These are phyloP conservation scores for Hetaerina americana DNA, from an alignment of 1,140 invertebrate genomes.

Conservation along the genomic window DNA sequence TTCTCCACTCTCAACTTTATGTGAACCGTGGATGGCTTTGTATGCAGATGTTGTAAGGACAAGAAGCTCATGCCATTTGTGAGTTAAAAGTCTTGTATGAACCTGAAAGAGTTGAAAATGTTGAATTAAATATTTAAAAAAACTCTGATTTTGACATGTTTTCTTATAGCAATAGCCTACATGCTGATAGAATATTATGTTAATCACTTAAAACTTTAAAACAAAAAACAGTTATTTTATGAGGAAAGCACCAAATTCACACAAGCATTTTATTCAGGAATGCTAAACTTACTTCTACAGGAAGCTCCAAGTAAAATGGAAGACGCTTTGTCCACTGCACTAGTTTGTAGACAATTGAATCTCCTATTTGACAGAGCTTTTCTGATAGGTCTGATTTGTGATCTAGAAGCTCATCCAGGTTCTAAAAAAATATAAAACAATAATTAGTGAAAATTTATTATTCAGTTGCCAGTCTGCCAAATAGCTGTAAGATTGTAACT, in stretches of 20 bases:
- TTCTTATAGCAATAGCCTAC: too few relatives aligned
- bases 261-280: background rate
- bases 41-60: constrained; percentile 88
- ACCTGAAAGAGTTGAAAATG: too few relatives aligned
- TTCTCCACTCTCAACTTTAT: constrained; percentile 34
- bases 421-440: too few relatives aligned
- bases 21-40: constrained; percentile 73
- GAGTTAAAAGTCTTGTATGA: constrained; percentile 85
- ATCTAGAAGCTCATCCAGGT: constrained; percentile 78
- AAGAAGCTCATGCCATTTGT: constrained; percentile 94
- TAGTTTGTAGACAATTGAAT: constrained; percentile 91
- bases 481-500: too few relatives aligned
- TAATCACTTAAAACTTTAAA: too few relatives aligned
- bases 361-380: constrained; percentile 86
- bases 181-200: too few relatives aligned
- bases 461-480: too few relatives aligned
- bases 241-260: too few relatives aligned
- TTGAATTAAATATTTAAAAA: too few relatives aligned
- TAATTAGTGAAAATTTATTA: too few relatives aligned
- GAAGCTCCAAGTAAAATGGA: constrained; percentile 90
- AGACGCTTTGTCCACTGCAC: constrained; percentile 96
- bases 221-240: too few relatives aligned
- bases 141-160: too few relatives aligned
- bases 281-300: constrained; percentile 53
- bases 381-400: constrained; percentile 82